These are phyloP conservation scores for Eupsilia transversa DNA, from an alignment of 2,888 invertebrate species.

Conservation along the genomic window DNA sequence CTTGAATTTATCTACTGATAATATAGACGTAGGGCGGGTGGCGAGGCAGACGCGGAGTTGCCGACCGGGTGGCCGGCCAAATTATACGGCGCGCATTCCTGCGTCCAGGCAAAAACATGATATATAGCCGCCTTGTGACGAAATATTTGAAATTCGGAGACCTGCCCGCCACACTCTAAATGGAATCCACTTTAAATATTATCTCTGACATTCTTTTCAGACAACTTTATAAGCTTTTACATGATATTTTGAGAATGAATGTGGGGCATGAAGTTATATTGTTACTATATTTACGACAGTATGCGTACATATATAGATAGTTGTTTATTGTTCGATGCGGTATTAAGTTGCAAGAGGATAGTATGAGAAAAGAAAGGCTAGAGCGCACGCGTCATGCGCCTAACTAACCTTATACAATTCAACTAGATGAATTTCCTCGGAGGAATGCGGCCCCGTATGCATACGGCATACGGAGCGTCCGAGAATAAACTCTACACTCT, in stretches of 20 bases:
- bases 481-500: constrained; percentile 60
- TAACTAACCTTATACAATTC: constrained; percentile 60
- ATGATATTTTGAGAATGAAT: constrained; percentile 56
- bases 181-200: constrained; percentile 85
- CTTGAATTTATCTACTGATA: constrained; percentile 91
- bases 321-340: constrained; percentile 39
- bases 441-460: constrained; percentile 66
- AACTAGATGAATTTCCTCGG: constrained; percentile 67
- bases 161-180: constrained; percentile 86
- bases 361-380: constrained; percentile 60
- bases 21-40: constrained; percentile 90
- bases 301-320: constrained; percentile 44
- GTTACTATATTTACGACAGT: constrained; percentile 38
- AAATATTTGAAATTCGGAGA: constrained; percentile 88
- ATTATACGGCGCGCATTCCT: constrained; percentile 89
- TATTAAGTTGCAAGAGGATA: constrained; percentile 40
- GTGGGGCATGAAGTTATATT: constrained; percentile 45
- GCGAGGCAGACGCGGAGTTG: constrained; percentile 85
- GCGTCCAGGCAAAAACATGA: constrained; percentile 88
- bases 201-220: constrained; percentile 80
- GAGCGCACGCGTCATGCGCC: constrained; percentile 45
- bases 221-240: constrained; percentile 78
- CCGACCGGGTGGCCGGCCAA: constrained; percentile 88
- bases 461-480: constrained; percentile 59
- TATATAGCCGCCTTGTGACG: constrained; percentile 89